Evolutionary conservation across 2,888 invertebrate genomes (phyloP).

Genomic region (Eulithis prunata): DNA sequence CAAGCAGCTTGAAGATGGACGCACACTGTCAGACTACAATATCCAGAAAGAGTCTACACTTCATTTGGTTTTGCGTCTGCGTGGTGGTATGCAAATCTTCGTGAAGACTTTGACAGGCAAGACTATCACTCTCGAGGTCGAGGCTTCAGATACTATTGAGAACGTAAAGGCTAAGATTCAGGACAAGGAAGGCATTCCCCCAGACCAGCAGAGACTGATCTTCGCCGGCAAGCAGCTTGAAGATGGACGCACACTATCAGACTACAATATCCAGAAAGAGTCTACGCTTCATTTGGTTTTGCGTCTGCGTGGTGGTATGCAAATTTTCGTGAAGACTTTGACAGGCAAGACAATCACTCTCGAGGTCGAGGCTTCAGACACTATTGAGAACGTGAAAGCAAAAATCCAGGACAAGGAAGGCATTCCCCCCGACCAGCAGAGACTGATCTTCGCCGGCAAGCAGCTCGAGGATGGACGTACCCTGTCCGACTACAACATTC

Average conservation of each 20-base stretch:
- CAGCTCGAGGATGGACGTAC: conserved; percentile 42
- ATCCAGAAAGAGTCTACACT: conserved; percentile 42
- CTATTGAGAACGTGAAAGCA: conserved; percentile 40
- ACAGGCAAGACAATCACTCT: conserved; percentile 41
- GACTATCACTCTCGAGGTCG: conserved; percentile 39
- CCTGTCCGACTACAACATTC: conserved; percentile 41
- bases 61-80: conserved; percentile 39
- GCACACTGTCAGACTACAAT: conserved; percentile 41
- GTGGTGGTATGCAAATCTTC: conserved; percentile 45
- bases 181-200: conserved; percentile 43
- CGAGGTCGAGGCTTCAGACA: conserved; percentile 40
- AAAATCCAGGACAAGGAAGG: conserved; percentile 44
- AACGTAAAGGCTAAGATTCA: conserved; percentile 43
- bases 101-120: conserved; percentile 43
- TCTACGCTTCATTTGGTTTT: conserved; percentile 35
- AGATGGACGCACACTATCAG: conserved; percentile 41
- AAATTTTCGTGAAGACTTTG: conserved; percentile 39
- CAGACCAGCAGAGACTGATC: conserved; percentile 41
- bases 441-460: conserved; percentile 41
- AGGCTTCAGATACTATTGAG: conserved; percentile 41
- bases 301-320: no score
- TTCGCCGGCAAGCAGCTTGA: conserved; percentile 42
- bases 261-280: conserved; percentile 43
- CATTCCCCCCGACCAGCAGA: conserved; percentile 42
- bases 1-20: conserved; percentile 42